Evolutionary conservation across 2,797 vertebrate genomes (phyloP).

Genomic region (Brachymystax lenok): DNA sequence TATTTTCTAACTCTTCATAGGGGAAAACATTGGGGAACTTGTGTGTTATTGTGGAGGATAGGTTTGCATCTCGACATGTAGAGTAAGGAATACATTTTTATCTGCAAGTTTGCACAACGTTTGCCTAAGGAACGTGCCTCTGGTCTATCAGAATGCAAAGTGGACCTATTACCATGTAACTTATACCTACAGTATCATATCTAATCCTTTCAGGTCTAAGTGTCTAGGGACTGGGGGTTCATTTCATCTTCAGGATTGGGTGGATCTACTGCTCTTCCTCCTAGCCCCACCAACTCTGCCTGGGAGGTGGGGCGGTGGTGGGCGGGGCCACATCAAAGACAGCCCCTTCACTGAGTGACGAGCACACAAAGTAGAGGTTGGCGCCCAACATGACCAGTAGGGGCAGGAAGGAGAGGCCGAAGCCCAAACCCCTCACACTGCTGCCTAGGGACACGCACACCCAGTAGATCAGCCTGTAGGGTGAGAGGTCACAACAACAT

Average conservation of each 20-base stretch:
- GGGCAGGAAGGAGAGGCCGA: constrained; percentile 88
- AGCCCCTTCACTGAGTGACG: constrained; percentile 66
- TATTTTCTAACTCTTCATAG: neutral
- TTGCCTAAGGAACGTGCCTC: neutral
- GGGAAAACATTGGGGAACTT: neutral
- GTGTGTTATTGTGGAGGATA: neutral
- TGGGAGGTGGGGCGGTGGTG: constrained; percentile 56
- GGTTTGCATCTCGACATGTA: neutral
- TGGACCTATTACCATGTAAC: no score
- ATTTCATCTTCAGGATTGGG: neutral
- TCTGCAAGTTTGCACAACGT: neutral
- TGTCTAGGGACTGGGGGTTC: neutral
- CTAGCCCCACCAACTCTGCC: constrained; percentile 71
- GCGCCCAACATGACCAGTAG: constrained; percentile 82
- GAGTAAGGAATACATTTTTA: neutral
- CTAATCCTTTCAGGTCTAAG: neutral
- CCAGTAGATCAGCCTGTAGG: constrained; percentile 76
- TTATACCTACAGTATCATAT: no score
- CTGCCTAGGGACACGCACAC: constrained; percentile 81
- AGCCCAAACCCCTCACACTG: constrained; percentile 83
- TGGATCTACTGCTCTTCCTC: constrained; percentile 13
- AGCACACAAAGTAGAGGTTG: constrained; percentile 88
- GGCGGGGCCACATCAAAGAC: constrained; percentile 74
- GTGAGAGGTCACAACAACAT: no score
- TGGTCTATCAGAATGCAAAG: neutral